Conservation (phyloP, 2,797 vertebrate genomes). For the Acestrorhynchus altus region DNA sequence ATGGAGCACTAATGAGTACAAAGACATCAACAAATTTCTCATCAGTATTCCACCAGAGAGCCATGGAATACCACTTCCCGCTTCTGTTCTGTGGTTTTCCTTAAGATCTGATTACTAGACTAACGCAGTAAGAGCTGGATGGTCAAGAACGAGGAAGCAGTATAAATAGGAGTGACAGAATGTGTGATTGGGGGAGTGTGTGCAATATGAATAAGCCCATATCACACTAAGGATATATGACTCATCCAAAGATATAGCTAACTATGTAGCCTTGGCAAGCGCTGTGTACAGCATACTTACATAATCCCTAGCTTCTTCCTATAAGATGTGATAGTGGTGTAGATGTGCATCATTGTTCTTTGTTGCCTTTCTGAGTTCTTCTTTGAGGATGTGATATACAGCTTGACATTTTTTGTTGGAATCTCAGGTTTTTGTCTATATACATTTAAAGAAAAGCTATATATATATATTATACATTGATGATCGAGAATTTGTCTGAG, state of each 20-base stretch:
- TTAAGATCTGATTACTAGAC: conserved; percentile 36
- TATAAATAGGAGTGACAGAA: conserved; percentile 37
- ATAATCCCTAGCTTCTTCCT: conserved; percentile 46
- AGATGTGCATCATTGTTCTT: conserved; percentile 34
- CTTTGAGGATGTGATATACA: neutral
- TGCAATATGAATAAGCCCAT: conserved; percentile 30
- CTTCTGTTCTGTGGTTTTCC: conserved; percentile 6
- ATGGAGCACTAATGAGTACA: conserved; percentile 41
- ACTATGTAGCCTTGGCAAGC: conserved; percentile 44
- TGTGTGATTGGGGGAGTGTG: conserved; percentile 21
- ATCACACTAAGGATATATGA: conserved; percentile 39
- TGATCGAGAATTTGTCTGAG: no score
- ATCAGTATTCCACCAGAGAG: conserved; percentile 24
- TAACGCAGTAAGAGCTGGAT: conserved; percentile 22
- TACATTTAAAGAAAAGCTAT: no score
- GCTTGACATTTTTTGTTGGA: no score
- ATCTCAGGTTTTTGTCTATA: no score
- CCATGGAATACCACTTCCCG: conserved; percentile 21
- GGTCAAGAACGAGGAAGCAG: conserved; percentile 4
- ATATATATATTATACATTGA: no score
- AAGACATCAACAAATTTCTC: conserved; percentile 43
- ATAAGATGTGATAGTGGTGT: conserved; percentile 23
- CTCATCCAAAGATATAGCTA: conserved; percentile 39
- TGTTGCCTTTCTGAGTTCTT: conserved; percentile 32
- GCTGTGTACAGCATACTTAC: conserved; percentile 40